Percentiles rank a stretch among this genome's conserved stretches.
Evolutionary conservation across 2,888 invertebrate species (phyloP).

Genomic region (Diploptera punctata): DNA sequence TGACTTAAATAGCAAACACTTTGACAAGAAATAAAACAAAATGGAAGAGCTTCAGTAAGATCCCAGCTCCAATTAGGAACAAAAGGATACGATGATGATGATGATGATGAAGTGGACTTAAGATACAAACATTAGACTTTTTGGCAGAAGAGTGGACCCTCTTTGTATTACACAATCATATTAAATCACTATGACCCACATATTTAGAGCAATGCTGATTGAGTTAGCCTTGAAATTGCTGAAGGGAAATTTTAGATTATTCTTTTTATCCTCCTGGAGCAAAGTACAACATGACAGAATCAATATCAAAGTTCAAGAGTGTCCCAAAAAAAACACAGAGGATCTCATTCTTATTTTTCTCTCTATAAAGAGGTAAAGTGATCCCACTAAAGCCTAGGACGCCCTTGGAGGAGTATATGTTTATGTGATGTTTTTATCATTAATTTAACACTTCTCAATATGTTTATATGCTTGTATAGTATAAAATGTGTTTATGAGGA

Average conservation of each 20-base stretch:
- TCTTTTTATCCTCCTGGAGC: background rate
- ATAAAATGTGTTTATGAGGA: too few species aligned
- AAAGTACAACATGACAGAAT: background rate
- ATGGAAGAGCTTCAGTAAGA: too few species aligned
- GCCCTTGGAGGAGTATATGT: background rate
- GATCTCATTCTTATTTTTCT: background rate
- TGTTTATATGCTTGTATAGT: too few species aligned
- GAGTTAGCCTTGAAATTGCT: slow-evolving; percentile 14
- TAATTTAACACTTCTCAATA: background rate
- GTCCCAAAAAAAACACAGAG: background rate
- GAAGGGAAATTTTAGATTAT: background rate
- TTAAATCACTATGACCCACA: slow-evolving; percentile 22
- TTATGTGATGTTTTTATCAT: background rate
- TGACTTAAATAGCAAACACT: too few species aligned
- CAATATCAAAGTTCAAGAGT: background rate
- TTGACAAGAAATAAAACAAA: too few species aligned
- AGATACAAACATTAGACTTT: too few species aligned
- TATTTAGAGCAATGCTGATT: slow-evolving; percentile 12
- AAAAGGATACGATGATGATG: too few species aligned
- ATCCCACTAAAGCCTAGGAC: too few species aligned
- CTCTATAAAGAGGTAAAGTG: too few species aligned
- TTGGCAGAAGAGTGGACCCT: too few species aligned
- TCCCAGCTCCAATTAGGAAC: too few species aligned
- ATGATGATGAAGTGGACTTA: too few species aligned
- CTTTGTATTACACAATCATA: background rate